Percentiles rank a stretch among this genome's conserved stretches.
phyloP scores from a whole-genome alignment of 2,113 vertebrate species.

The Eptatretus burgeri region DNA sequence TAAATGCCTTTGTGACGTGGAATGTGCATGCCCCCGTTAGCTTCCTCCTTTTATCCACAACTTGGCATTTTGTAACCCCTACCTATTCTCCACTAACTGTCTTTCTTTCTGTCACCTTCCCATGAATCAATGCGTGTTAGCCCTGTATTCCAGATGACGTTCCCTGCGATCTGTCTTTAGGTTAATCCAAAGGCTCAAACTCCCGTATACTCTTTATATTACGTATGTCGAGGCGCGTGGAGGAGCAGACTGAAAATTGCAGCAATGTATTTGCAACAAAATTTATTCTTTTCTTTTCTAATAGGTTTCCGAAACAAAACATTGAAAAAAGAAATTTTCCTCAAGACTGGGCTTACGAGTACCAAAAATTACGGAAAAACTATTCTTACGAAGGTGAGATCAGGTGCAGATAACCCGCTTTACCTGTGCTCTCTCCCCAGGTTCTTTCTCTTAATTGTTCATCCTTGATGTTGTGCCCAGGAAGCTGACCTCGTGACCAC shows the following conservation, averaged over 20 bases:
- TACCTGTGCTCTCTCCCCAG: too few relatives aligned
- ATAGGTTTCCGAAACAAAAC: slow-evolving; percentile 41
- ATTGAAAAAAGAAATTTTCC: slow-evolving; percentile 36
- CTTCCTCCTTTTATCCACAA: background rate
- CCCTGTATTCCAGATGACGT: too few relatives aligned
- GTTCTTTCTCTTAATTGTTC: too few relatives aligned
- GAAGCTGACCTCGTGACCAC: slow-evolving; percentile 91
- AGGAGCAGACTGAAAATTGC: too few relatives aligned
- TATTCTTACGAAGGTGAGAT: slow-evolving; percentile 76
- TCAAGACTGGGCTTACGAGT: slow-evolving; percentile 91
- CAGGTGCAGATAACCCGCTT: background rate
- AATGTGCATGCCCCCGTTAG: background rate
- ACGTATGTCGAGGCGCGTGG: too few relatives aligned
- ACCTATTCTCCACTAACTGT: slow-evolving; percentile 7
- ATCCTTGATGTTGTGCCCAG: slow-evolving; percentile 16
- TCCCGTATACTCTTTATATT: too few relatives aligned
- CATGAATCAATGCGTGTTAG: too few relatives aligned
- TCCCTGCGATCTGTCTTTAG: too few relatives aligned
- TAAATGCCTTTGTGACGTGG: background rate
- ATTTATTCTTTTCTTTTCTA: too few relatives aligned
- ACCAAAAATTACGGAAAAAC: slow-evolving; percentile 98
- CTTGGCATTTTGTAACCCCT: background rate
- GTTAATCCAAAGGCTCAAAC: too few relatives aligned
- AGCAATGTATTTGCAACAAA: too few relatives aligned
- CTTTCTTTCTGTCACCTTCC: too few relatives aligned